These are phyloP conservation scores for Horisme vitalbata DNA, from an alignment of 2,888 invertebrate species.

Conservation along the genomic window DNA sequence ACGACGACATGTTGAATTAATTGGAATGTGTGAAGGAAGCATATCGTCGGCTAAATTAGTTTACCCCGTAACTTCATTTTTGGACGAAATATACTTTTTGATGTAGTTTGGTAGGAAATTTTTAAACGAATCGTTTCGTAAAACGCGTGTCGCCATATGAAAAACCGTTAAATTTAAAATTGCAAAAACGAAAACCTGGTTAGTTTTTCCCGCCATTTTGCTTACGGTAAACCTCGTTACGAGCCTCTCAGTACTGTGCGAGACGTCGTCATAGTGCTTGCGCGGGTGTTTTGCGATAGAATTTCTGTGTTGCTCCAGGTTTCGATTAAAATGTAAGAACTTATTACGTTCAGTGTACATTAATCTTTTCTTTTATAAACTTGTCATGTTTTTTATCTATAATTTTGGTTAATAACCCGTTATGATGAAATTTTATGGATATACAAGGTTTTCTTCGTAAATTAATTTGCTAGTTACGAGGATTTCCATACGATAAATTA, in stretches of 20 bases:
- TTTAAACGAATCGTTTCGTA: neutral
- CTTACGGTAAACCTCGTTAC: too few relatives aligned
- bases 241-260: too few relatives aligned
- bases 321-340: neutral
- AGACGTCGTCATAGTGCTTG: neutral
- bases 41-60: too few relatives aligned
- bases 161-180: too few relatives aligned
- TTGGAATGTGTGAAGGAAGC: too few relatives aligned
- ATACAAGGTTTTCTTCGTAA: neutral
- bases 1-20: too few relatives aligned
- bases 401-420: neutral
- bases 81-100: neutral
- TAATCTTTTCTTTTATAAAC: neutral
- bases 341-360: neutral
- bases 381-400: neutral
- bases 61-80: too few relatives aligned
- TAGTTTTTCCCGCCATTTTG: too few relatives aligned
- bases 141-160: neutral
- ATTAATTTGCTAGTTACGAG: neutral
- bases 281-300: slow-evolving; percentile 38
- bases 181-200: too few relatives aligned
- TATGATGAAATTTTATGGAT: neutral
- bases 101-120: neutral
- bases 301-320: neutral
- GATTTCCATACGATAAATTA: neutral